phyloP scores from a whole-genome alignment of 92 coral and sea anemone species.

The Porites divaricata region DNA sequence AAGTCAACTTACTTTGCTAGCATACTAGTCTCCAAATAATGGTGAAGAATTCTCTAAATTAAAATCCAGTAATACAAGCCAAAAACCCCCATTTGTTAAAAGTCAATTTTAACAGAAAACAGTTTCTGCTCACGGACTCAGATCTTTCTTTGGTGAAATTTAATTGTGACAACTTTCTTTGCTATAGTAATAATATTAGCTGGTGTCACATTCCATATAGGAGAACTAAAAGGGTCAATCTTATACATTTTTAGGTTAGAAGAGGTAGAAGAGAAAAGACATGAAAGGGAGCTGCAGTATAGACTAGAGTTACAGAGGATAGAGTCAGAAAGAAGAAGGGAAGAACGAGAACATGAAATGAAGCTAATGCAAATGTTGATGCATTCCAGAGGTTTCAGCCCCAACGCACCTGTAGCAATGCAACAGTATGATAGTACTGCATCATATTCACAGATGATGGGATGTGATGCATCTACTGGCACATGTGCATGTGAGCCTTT shows the following conservation, averaged over 20 bases:
- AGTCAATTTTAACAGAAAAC: slow-evolving; percentile 2
- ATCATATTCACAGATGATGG: slow-evolving; percentile 21
- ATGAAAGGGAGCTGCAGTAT: neutral
- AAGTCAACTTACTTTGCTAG: slow-evolving; percentile 14
- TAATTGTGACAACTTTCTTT: slow-evolving; percentile 10
- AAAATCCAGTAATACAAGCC: slow-evolving; percentile 1
- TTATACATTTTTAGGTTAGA: slow-evolving; percentile 8
- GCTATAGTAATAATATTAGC: slow-evolving; percentile 15
- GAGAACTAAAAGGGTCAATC: slow-evolving; percentile 8
- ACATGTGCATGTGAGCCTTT: slow-evolving; percentile 1
- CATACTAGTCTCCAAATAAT: slow-evolving; percentile 13
- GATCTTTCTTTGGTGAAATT: slow-evolving; percentile 10
- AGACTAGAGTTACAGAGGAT: too few relatives aligned
- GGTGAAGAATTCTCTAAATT: slow-evolving; percentile 3
- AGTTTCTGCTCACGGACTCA: slow-evolving; percentile 8
- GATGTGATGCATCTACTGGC: slow-evolving; percentile 19
- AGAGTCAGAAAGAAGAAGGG: slow-evolving; percentile 12
- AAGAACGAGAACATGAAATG: slow-evolving; percentile 7
- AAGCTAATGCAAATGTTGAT: slow-evolving; percentile 1
- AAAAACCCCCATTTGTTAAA: slow-evolving; percentile 9
- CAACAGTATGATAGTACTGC: slow-evolving; percentile 16
- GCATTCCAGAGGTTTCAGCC: slow-evolving; percentile 1
- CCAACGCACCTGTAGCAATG: slow-evolving; percentile 11
- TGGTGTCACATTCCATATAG: slow-evolving; percentile 12
- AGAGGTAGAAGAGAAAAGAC: neutral